Evolutionary conservation across 2,797 vertebrate species (phyloP), one percentile per base, ranked within the genome.

Genomic region (Discoglossus pictus): DNA sequence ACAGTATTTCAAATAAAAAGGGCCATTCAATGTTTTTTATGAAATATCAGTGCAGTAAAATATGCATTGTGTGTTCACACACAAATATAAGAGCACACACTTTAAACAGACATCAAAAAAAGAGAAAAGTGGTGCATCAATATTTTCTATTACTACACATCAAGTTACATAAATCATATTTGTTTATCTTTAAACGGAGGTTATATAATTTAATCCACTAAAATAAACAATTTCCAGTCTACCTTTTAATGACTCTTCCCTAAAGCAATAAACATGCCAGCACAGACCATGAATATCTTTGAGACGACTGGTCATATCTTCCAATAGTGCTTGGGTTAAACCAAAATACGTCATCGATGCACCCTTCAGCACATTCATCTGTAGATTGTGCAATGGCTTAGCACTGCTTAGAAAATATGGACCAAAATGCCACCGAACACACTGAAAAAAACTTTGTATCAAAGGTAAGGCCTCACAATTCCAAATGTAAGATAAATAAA

Each of bases 391-490:
- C 44, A n/a, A 18, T 51, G 35, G n/a, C 12, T 47, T 35, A 17
- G 15, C 12, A 21, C 38, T 46, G 11, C 20, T n/a, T 42, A 12
- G 24, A 59, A 58, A 51, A 53, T 15, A 46, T 21, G 18, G n/a
- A 27, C 42, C 20, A 7, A n/a, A 11, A 39, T 62, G 73, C 66
- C 78, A 76, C 75, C 23, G 72, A 80, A 70, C 82, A 77, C 77
- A 78, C 53, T 3, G 0, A 16, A 34, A 72, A 74, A 79, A 84
- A 80, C 79, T 79, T 78, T 40, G 9, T 55, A 58, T 51, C 35
- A 79, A 83, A 79, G 66, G 44, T 82, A 82, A 86, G 75, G 80
- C 79, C 80, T 81, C 82, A 74, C 68, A 65, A 81, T 76, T 84
- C 78, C 75, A 84, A 77, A 83, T 82, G 75, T 42, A 65, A 63